Evolutionary conservation across 92 coral and sea anemone species (phyloP), one percentile per base, ranked within the genome.

Genomic region (Porites cylindrica): DNA sequence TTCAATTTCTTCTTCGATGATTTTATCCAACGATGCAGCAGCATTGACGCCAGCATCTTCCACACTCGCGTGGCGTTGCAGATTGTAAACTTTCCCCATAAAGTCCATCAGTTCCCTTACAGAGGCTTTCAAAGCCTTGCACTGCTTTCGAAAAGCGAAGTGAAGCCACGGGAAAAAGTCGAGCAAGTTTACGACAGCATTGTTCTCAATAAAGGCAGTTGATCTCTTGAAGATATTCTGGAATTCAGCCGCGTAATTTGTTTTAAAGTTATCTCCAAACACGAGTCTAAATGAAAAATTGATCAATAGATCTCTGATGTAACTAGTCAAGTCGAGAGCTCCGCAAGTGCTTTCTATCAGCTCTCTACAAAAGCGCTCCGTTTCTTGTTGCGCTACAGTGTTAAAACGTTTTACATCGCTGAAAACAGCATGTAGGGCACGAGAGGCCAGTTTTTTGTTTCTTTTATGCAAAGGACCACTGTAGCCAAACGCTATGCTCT

Each of bases 91-190:
- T n/a, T 59, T 81, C 69, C 80, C 62, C 7, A 93, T 92, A 67
- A 93, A 95, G 26, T 82, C 89, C 21, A 90, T 83, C 3, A 95
- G 89, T 60, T 92, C 90, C 19, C 91, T 74, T 61, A 89, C 90
- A 18, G 95, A 83, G 54, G 64, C 82, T 87, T 93, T 72, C 67
- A 93, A 51, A 63, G 77, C 83, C 72, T 80, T 65, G 51, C 87
- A 75, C 63, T 90, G 87, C 78, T 90, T 86, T 75, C 74, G 54
- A 10, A 95, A 72, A 19, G 89, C 84, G 70, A 94, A 93, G 23
- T 88, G 91, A 62, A 93, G 93, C 97, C 98, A 97, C 1, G 99
- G 99, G 84, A 97, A 74, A 70, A 97, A 92, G 78, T 97, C 99
- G 29, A 93, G 83, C 32, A 95, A 56, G 77, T 90, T 91, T 23